These are phyloP conservation scores for Odobenus rosmarus DNA, from an alignment of 2,113 vertebrate genomes.

Conservation along the genomic window DNA sequence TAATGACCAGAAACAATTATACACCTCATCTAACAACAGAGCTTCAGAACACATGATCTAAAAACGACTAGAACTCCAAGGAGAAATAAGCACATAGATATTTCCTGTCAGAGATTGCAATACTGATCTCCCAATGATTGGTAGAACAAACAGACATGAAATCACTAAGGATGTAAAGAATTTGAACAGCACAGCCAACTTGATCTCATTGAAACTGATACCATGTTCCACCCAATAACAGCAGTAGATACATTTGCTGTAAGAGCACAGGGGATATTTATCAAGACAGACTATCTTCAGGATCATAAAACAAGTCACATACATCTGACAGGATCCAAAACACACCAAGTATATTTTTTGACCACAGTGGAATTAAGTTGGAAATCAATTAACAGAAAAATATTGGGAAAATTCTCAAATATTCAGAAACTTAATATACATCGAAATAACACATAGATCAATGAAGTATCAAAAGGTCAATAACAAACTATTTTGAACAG, in stretches of 20 bases:
- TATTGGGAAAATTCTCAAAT: background rate
- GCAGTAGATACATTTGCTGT: background rate
- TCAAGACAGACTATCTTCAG: background rate
- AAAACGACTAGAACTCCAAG: background rate
- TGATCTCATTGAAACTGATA: background rate
- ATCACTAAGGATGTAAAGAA: background rate
- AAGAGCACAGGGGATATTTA: background rate
- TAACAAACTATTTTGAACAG: background rate
- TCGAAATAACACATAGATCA: background rate
- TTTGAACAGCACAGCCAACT: background rate
- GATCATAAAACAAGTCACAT: background rate
- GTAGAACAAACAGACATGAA: too few relatives aligned
- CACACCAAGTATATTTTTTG: background rate
- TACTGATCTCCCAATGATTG: too few relatives aligned
- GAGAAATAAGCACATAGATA: background rate
- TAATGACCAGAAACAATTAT: background rate
- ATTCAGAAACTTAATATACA: background rate
- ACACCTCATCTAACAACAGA: background rate
- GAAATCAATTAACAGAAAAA: background rate
- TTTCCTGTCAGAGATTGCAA: background rate
- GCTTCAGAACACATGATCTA: background rate
- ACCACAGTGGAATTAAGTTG: background rate
- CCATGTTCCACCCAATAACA: background rate
- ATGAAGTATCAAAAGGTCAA: background rate
- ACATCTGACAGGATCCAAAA: background rate